phyloP scores from a whole-genome alignment of 2,888 invertebrate genomes.

The Drosophila bunnanda region DNA sequence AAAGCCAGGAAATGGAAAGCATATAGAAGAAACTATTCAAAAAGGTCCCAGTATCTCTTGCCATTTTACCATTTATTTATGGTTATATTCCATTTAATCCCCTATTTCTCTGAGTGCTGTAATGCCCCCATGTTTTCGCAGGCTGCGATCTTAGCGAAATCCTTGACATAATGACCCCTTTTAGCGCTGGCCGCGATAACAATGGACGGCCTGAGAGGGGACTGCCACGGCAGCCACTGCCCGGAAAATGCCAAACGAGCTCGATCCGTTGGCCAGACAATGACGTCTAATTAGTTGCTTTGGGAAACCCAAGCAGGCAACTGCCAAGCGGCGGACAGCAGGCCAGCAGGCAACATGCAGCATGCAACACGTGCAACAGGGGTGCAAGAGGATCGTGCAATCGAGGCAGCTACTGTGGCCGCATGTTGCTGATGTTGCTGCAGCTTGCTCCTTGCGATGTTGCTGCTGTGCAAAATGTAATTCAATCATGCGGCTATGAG shows the following conservation, averaged over 20 bases:
- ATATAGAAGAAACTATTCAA: neutral
- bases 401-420: conserved; percentile 11
- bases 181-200: conserved; percentile 72
- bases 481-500: conserved; percentile 68
- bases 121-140: neutral
- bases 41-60: neutral
- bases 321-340: conserved; percentile 18
- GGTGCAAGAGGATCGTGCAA: conserved; percentile 32
- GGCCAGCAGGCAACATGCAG: conserved; percentile 43
- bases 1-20: fast-evolving
- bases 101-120: neutral
- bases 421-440: conserved; percentile 28
- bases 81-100: too few relatives aligned
- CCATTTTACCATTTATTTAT: neutral
- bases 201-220: conserved; percentile 50
- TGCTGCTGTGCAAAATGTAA: conserved; percentile 70
- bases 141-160: conserved; percentile 53
- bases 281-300: conserved; percentile 75
- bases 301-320: conserved; percentile 36
- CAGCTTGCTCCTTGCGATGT: conserved; percentile 51
- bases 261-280: conserved; percentile 62
- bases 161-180: conserved; percentile 82
- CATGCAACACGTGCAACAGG: conserved; percentile 55
- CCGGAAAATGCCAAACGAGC: conserved; percentile 61
- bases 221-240: conserved; percentile 48